Conservation (phyloP, 92 coral and sea anemone genomes). For the Meandrina meandrites region DNA sequence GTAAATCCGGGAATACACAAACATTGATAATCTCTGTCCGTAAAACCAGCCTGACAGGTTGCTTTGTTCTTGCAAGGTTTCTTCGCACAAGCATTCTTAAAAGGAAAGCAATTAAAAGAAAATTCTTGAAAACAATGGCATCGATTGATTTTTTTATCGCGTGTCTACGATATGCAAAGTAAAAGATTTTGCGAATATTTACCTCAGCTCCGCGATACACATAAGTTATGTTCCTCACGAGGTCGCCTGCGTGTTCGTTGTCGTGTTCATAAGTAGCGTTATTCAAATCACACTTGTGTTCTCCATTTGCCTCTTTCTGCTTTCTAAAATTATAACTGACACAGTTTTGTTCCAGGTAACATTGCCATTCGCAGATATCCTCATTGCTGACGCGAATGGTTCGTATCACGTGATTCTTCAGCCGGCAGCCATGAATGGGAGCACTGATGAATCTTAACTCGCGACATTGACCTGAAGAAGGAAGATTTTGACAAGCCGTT, state of each 20-base stretch:
- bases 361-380: background rate
- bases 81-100: background rate
- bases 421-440: background rate
- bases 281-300: background rate
- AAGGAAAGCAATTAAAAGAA: background rate
- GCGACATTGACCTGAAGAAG: background rate
- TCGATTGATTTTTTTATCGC: too few species aligned
- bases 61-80: background rate
- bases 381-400: background rate
- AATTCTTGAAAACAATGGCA: background rate
- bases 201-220: background rate
- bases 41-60: background rate
- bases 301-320: background rate
- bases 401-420: conserved; percentile 1
- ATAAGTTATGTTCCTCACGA: background rate
- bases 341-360: background rate
- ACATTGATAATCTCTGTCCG: background rate
- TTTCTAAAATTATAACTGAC: background rate
- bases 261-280: background rate
- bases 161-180: too few species aligned
- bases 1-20: background rate
- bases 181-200: background rate
- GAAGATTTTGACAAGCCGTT: background rate
- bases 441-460: background rate
- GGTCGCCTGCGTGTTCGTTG: background rate